Evolutionary conservation across 1,140 invertebrate species (phyloP), one percentile per base, ranked within the genome.

Genomic region (Atta cephalotes): DNA sequence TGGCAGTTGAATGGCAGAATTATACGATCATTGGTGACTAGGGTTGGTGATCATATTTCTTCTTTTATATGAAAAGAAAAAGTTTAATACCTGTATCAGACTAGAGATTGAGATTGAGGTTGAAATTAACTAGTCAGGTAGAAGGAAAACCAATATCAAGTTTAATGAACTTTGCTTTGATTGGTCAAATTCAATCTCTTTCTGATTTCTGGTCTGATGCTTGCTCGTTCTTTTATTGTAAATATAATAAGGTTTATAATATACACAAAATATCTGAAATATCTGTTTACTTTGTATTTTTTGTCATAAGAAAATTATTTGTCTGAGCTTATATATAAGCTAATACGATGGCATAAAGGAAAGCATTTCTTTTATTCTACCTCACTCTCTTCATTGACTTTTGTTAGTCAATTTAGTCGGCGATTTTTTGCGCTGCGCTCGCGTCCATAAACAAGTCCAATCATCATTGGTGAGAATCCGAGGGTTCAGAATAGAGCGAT

Each of bases 401-500:
- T 21, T 4, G 21, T 60, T 18, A 2, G 25, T 7, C 16, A 53
- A 79, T 45, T 70, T 31, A 62, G 53, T 53, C 81, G 68, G 25
- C 2, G 56, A 85, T 56, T 84, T 86, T 72, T 85, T 31, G 18
- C 45, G 72, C 71, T 68, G 31, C 58, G 78, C 45, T 25, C 72
- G 77, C 68, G 84, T 90, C 85, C 85, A 91, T 93, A 93, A 94
- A 94, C 93, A 94, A 94, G 92, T 92, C 31, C 39, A 89, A 87
- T 93, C 82, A 85, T 88, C 7, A 51, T 89, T 14, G 60, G 70
- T 51, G 91, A 93, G 93, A 93, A 93, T 90, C 81, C 89, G 77
- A 49, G 65, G 79, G 85, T 92, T 71, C 85, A 91, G 93, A 93
- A 93, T 92, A 91, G 93, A 53, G 88, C 94, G 94, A 95, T 95